A percentile compares a stretch with the other conserved stretches of the same genome.
Conservation (phyloP, 37 sponge, comb jelly and placozoan species). For the Spongilla lacustris region DNA sequence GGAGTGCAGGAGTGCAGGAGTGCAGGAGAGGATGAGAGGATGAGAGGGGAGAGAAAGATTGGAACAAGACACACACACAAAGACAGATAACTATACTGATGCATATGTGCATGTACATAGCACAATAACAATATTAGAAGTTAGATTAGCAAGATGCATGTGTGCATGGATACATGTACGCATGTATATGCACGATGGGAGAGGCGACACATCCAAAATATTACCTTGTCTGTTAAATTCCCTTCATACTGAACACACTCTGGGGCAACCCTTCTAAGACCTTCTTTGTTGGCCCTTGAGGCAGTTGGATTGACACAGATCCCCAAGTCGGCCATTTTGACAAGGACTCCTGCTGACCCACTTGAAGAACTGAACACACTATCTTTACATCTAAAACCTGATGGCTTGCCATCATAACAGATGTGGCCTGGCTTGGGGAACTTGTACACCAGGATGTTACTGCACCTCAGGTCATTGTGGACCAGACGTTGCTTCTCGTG, state of each 20-base stretch:
- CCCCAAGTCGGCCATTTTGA: constrained; percentile 68
- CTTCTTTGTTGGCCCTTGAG: constrained; percentile 4
- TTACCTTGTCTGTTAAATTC: constrained; percentile 65
- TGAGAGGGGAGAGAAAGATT: background rate
- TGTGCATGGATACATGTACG: too few relatives aligned
- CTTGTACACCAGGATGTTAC: constrained; percentile 64
- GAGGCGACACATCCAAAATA: background rate
- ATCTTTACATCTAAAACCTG: background rate
- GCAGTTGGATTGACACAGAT: constrained; percentile 57
- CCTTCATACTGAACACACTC: constrained; percentile 36
- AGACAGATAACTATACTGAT: background rate
- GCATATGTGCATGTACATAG: background rate
- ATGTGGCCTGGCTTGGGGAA: constrained; percentile 43
- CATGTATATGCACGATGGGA: background rate
- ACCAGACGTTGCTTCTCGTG: constrained; percentile 44
- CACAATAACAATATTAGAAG: background rate
- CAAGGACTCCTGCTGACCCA: constrained; percentile 17
- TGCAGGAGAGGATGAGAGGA: background rate
- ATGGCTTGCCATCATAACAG: constrained; percentile 21
- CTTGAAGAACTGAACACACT: background rate
- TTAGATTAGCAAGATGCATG: background rate
- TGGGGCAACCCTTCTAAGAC: constrained; percentile 41
- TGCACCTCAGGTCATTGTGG: constrained; percentile 53
- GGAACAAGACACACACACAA: background rate
- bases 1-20: background rate